Percentiles rank a stretch among this genome's conserved stretches.
Conservation (phyloP, 2,888 invertebrate genomes). For the Ophioninae sp. region DNA sequence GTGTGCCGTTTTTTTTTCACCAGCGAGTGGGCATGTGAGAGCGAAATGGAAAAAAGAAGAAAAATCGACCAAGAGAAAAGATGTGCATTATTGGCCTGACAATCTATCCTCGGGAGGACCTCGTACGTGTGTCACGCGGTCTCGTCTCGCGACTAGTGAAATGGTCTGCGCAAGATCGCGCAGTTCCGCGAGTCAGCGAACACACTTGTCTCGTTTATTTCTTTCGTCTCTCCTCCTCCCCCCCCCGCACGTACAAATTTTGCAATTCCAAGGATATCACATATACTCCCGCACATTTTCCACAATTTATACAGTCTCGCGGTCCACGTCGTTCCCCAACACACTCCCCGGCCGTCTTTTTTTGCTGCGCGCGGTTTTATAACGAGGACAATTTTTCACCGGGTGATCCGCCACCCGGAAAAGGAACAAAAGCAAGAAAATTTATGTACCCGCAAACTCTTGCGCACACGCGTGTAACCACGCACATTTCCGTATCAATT, state of each 20-base stretch:
- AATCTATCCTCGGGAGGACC: constrained; percentile 65
- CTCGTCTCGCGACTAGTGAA: constrained; percentile 29
- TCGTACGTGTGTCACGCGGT: constrained; percentile 56
- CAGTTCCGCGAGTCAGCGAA: constrained; percentile 47
- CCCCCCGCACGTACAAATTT: constrained; percentile 51
- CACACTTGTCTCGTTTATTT: constrained; percentile 34
- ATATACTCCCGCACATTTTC: constrained; percentile 46
- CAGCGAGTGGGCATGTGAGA: constrained; percentile 64
- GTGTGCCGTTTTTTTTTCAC: constrained; percentile 41
- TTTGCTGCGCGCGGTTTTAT: constrained; percentile 1
- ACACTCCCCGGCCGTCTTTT: constrained; percentile 9
- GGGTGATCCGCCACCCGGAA: background rate
- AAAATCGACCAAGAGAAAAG: background rate
- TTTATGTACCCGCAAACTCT: constrained; percentile 11
- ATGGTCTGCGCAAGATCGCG: constrained; percentile 29
- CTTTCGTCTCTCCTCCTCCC: background rate
- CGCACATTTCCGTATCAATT: background rate
- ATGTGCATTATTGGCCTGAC: constrained; percentile 76
- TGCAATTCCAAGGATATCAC: constrained; percentile 53
- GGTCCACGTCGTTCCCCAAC: constrained; percentile 24
- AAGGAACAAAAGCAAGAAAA: constrained; percentile 11
- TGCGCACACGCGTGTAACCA: background rate
- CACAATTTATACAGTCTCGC: constrained; percentile 54
- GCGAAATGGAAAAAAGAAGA: no score
- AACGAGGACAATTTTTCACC: constrained; percentile 33